Evolutionary conservation across 2,113 vertebrate species (phyloP), one percentile per base, ranked within the genome.

Genomic region (Sphaerodactylus townsendi): DNA sequence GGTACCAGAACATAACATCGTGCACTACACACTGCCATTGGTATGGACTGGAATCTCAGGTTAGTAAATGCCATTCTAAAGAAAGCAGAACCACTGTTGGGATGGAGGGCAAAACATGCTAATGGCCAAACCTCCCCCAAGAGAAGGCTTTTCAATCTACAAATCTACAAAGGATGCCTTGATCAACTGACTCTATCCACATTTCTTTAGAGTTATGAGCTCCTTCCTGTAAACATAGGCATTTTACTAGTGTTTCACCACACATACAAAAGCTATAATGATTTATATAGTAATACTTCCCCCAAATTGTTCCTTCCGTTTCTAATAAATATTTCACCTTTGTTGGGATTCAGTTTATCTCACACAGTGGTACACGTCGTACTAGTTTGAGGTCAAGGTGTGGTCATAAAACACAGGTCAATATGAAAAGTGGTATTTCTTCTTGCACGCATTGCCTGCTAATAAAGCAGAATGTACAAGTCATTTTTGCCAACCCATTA

Each of bases 381-480:
- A 4, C 66, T 76, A 89, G 79, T 86, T 65, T 86, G 75, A 81
- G 25, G 81, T 85, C 86, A 81, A 80, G 74, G 83, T 82, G 88
- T 79, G 79, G 83, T 15, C 10, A 39, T 11, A 86, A 88, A 90
- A 85, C 87, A 87, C 64, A 77, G 81, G 85, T 71, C 80, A 86
- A 33, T 85, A 71, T 74, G n/a, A 77, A 15, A 89, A 71, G 88
- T 86, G 87, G 68, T 62, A 83, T 87, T 91, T 89, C 89, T 0
- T 59, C 13, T 50, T 0, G 81, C 1, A 48, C 79, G 77, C 86
- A 91, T 75, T 86, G 90, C 81, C 86, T 92, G 86, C 59, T 93
- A 79, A 87, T 39, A 77, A 77, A 81, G 86, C 83, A 87, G 79
- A 90, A 85, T 10, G 66, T 75, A 78, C 87, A 81, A 90, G 85